A percentile compares a stretch with the other conserved stretches of the same genome.
phyloP scores from a whole-genome alignment of 2,888 invertebrate genomes.

The Acanthosepion lycidas region DNA sequence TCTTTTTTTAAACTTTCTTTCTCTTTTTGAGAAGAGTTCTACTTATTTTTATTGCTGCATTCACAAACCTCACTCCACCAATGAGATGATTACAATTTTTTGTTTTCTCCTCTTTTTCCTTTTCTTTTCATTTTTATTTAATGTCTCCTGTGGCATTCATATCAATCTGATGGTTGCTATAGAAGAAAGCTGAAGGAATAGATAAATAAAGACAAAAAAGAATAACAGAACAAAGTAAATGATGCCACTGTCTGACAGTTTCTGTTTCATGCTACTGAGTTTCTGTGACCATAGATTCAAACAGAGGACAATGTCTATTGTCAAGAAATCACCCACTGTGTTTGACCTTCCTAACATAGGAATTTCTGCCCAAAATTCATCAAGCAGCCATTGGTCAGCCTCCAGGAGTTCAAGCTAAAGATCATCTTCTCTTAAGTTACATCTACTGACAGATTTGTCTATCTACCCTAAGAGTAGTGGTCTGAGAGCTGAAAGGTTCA shows the following conservation, averaged over 20 bases:
- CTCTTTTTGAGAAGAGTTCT: not conserved
- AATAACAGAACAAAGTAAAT: not conserved
- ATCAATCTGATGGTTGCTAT: not conserved
- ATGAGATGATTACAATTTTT: not conserved
- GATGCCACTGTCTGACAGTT: not conserved
- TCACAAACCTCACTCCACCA: not conserved
- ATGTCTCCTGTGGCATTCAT: not conserved
- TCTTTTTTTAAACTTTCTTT: not conserved
- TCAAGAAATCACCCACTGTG: conserved; percentile 4
- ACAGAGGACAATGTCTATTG: not conserved
- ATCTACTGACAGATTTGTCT: not conserved
- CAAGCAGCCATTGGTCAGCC: not conserved
- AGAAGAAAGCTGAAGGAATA: not conserved
- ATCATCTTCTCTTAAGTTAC: not conserved
- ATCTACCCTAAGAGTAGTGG: not conserved
- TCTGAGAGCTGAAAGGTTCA: not conserved
- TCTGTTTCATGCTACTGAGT: not conserved
- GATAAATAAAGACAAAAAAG: not conserved
- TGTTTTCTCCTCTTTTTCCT: not conserved
- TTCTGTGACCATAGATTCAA: not conserved
- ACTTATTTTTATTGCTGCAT: not conserved
- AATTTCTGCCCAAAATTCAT: conserved; percentile 4
- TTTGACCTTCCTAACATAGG: not conserved
- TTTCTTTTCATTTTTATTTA: not conserved
- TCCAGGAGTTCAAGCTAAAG: not conserved